phyloP scores from a whole-genome alignment of 2,888 invertebrate genomes.

The Tenthredo livida region DNA sequence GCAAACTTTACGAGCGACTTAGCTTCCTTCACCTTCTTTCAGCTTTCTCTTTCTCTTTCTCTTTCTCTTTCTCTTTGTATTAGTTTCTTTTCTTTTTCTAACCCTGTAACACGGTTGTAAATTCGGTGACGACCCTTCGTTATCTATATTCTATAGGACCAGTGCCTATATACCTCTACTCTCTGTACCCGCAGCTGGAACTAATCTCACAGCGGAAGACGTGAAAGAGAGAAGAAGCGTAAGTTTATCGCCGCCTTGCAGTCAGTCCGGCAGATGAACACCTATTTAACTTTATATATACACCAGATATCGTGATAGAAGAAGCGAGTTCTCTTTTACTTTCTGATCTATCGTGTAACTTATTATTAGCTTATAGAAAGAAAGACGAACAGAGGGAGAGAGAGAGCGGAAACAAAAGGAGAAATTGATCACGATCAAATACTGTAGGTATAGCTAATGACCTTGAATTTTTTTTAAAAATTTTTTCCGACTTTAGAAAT shows the following conservation, averaged over 20 bases:
- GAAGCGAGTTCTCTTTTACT: neutral
- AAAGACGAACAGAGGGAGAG: too few relatives aligned
- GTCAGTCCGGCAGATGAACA: neutral
- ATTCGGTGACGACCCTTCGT: conserved; percentile 12
- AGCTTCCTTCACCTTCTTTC: neutral
- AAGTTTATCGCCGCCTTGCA: neutral
- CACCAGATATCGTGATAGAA: neutral
- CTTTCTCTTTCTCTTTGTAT: neutral
- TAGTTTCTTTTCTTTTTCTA: neutral
- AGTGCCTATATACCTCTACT: too few relatives aligned
- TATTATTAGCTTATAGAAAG: neutral
- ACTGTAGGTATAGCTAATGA: neutral
- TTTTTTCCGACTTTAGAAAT: neutral
- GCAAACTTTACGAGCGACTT: neutral
- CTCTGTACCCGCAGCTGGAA: conserved; percentile 13
- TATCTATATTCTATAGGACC: too few relatives aligned
- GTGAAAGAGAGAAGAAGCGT: neutral
- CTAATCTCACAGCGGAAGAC: conserved; percentile 16
- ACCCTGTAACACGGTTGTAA: neutral
- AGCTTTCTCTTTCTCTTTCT: neutral
- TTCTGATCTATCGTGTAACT: neutral
- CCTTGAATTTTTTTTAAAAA: neutral
- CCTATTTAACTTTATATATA: neutral
- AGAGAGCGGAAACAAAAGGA: neutral
- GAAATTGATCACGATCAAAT: neutral